Conservation (phyloP, 1,140 invertebrate genomes). For the Calosoma granatense region DNA sequence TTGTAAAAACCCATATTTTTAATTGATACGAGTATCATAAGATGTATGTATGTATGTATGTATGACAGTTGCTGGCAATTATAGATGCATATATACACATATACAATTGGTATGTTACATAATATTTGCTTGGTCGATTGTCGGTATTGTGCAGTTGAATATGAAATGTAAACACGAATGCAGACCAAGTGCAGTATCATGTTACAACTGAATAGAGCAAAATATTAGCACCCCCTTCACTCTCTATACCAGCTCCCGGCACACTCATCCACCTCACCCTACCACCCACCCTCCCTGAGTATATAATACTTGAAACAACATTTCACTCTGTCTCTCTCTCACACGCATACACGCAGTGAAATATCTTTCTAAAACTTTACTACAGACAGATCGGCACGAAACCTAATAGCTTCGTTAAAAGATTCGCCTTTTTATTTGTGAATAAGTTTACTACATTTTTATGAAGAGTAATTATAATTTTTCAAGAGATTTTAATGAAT, state of each 20-base stretch:
- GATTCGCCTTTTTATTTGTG: background rate
- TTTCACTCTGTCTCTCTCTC: no score
- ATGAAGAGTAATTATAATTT: background rate
- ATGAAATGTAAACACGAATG: conserved; percentile 3
- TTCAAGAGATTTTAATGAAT: background rate
- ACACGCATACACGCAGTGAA: no score
- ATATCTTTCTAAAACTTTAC: background rate
- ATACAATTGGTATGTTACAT: background rate
- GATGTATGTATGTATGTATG: no score
- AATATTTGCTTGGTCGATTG: background rate
- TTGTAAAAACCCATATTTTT: no score
- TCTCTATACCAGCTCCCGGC: background rate
- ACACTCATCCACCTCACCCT: background rate
- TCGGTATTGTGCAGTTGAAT: background rate
- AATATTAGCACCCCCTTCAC: background rate
- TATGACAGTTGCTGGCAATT: no score
- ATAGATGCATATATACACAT: background rate
- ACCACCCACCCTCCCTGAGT: background rate
- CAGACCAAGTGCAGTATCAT: conserved; percentile 1
- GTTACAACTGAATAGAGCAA: conserved; percentile 3
- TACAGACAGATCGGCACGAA: no score
- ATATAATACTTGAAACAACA: no score
- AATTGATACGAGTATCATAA: no score
- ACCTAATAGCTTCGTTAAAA: background rate
- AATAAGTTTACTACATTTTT: background rate